phyloP scores from a whole-genome alignment of 2,888 invertebrate genomes.

The Pediacus dermestoides region DNA sequence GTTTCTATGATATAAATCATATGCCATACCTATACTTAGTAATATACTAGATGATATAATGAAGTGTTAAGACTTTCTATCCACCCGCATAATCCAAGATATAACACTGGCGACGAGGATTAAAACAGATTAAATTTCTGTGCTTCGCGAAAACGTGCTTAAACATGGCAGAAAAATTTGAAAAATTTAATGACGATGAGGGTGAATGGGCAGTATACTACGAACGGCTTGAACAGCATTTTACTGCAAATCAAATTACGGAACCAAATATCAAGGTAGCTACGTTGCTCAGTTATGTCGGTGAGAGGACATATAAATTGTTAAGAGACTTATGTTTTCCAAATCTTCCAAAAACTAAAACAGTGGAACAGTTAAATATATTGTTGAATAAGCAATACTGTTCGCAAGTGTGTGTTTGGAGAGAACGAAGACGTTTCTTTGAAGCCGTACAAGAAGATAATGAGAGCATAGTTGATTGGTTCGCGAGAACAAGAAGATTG shows the following conservation, averaged over 20 bases:
- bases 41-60: too few relatives aligned
- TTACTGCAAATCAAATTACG: constrained; percentile 9
- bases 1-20: too few relatives aligned
- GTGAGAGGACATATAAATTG: constrained; percentile 12
- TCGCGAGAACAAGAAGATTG: constrained; percentile 9
- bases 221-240: constrained; percentile 12
- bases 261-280: constrained; percentile 8
- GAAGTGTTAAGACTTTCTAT: too few relatives aligned
- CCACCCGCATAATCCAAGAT: too few relatives aligned
- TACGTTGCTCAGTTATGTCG: constrained; percentile 8
- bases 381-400: constrained; percentile 13
- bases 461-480: constrained; percentile 11
- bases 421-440: constrained; percentile 12
- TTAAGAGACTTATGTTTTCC: constrained; percentile 15
- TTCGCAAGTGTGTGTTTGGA: constrained; percentile 7
- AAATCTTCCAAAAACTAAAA: constrained; percentile 5
- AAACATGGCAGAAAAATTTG: too few relatives aligned
- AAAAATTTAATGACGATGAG: not conserved
- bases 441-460: constrained; percentile 8
- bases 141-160: too few relatives aligned
- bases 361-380: constrained; percentile 9
- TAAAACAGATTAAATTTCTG: too few relatives aligned
- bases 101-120: too few relatives aligned
- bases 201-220: constrained; percentile 6
- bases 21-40: too few relatives aligned